A percentile compares a stretch with the other conserved stretches of the same genome.
phyloP scores from a whole-genome alignment of 2,797 vertebrate genomes.

The Apogon talboti region DNA sequence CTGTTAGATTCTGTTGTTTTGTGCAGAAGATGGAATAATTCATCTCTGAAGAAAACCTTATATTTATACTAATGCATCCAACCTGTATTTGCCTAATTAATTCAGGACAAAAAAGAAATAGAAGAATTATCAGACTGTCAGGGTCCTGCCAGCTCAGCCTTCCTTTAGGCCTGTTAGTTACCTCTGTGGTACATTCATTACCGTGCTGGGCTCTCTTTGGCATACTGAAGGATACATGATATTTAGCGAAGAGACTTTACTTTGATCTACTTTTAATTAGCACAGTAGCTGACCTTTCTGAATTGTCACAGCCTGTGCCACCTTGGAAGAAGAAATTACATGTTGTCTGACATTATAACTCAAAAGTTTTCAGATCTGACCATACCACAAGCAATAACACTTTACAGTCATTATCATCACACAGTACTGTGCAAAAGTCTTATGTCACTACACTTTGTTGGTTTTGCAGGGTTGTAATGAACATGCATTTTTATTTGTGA shows the following conservation, averaged over 20 bases:
- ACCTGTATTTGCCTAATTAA: constrained; percentile 39
- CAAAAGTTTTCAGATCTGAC: constrained; percentile 3
- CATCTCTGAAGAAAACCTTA: background rate
- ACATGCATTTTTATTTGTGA: too few relatives aligned
- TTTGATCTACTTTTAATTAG: constrained; percentile 68
- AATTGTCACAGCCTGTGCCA: constrained; percentile 50
- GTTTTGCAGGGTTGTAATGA: too few relatives aligned
- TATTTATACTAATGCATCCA: background rate
- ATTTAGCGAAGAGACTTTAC: constrained; percentile 71
- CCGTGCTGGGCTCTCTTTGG: constrained; percentile 64
- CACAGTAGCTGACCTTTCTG: constrained; percentile 70
- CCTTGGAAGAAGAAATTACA: constrained; percentile 36
- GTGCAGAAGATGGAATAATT: too few relatives aligned
- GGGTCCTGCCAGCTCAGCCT: constrained; percentile 28
- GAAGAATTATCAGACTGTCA: constrained; percentile 23
- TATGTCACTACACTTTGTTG: too few relatives aligned
- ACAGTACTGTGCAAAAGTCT: too few relatives aligned
- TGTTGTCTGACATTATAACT: constrained; percentile 20
- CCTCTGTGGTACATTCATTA: constrained; percentile 69
- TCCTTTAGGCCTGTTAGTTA: constrained; percentile 38
- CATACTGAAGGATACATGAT: constrained; percentile 69
- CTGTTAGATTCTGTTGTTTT: too few relatives aligned
- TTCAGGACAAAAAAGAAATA: constrained; percentile 32
- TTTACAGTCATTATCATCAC: background rate
- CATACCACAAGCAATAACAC: background rate